Percentiles rank a stretch among this genome's conserved stretches.
These are phyloP conservation scores for Pollicipes pollicipes DNA, from an alignment of 1,140 invertebrate genomes.

Conservation along the genomic window DNA sequence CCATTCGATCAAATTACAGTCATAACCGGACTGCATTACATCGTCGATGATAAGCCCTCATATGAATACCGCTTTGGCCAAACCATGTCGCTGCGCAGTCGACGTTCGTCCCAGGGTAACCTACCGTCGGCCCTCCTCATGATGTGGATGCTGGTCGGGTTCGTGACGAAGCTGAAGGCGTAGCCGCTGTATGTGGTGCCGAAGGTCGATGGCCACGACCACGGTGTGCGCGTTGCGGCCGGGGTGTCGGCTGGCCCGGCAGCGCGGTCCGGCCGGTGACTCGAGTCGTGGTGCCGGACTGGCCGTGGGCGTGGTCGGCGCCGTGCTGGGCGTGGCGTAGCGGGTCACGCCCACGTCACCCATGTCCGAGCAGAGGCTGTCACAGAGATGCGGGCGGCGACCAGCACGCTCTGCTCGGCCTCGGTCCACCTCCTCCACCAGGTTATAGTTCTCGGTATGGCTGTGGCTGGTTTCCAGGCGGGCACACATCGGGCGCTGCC, in stretches of 20 bases:
- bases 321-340: not conserved
- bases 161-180: slow-evolving; percentile 37
- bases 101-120: too few relatives aligned
- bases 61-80: too few relatives aligned
- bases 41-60: too few relatives aligned
- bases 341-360: not conserved
- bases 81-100: too few relatives aligned
- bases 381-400: not conserved
- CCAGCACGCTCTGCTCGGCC: not conserved
- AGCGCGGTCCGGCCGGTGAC: not conserved
- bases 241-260: not conserved
- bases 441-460: not conserved
- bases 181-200: slow-evolving; percentile 45
- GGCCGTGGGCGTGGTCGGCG: not conserved
- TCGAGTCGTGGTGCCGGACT: too few relatives aligned
- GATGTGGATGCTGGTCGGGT: slow-evolving; percentile 37
- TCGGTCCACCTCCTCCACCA: not conserved
- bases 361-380: not conserved
- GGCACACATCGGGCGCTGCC: too few relatives aligned
- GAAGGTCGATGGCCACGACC: slow-evolving; percentile 42
- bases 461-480: too few relatives aligned
- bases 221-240: slow-evolving; percentile 27
- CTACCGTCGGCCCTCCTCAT: slow-evolving; percentile 43
- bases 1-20: too few relatives aligned
- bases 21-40: too few relatives aligned